phyloP scores from a whole-genome alignment of 2,888 invertebrate species.

The Polylopha cassiicola region DNA sequence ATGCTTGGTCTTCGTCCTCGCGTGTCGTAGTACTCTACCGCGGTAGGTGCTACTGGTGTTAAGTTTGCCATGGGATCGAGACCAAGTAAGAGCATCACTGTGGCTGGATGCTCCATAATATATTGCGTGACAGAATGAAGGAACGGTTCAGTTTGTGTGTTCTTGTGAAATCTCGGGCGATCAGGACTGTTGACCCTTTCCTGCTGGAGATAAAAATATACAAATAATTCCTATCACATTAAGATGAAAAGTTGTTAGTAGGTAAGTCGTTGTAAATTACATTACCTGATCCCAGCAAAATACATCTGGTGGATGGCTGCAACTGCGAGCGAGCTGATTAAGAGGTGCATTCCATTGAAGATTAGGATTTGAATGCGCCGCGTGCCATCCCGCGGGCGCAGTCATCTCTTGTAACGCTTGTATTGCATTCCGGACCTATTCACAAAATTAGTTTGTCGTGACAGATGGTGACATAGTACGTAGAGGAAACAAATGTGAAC shows the following conservation, averaged over 20 bases:
- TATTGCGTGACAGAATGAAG: constrained; percentile 79
- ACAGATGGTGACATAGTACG: not conserved
- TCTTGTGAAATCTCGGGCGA: constrained; percentile 54
- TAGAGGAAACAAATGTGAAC: too few species aligned
- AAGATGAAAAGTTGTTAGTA: too few species aligned
- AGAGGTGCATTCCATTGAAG: constrained; percentile 77
- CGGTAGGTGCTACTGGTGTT: constrained; percentile 55
- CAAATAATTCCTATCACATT: too few species aligned
- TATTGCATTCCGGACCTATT: constrained; percentile 87
- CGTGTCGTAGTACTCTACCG: constrained; percentile 69
- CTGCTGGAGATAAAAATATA: too few species aligned
- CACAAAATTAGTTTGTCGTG: not conserved
- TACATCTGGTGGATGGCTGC: constrained; percentile 91
- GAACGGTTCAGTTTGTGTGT: constrained; percentile 81
- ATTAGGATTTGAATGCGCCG: constrained; percentile 91
- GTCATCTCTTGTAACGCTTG: constrained; percentile 90
- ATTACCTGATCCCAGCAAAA: constrained; percentile 83
- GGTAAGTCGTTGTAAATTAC: not conserved
- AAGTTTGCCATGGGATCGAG: constrained; percentile 79
- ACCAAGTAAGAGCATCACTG: constrained; percentile 84
- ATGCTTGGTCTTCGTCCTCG: constrained; percentile 57
- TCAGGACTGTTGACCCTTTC: constrained; percentile 63
- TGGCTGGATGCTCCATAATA: constrained; percentile 84
- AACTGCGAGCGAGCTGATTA: constrained; percentile 83
- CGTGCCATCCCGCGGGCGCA: constrained; percentile 80